Evolutionary conservation across 2,888 invertebrate genomes (phyloP).

Genomic region (Phaedon cochleariae): DNA sequence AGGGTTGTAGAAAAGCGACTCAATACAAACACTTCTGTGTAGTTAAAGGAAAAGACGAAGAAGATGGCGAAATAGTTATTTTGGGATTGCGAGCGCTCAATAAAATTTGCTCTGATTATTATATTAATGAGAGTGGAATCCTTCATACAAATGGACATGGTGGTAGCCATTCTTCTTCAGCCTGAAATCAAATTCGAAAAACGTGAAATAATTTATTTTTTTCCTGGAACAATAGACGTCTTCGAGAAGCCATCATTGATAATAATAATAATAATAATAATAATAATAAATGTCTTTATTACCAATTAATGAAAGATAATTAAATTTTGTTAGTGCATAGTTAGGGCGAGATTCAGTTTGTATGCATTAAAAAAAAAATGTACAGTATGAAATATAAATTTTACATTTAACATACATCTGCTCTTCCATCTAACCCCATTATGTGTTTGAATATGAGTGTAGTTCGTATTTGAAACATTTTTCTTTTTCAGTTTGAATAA

Average conservation of each 20-base stretch:
- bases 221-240: constrained; percentile 17
- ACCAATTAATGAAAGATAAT: no score
- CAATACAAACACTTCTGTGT: constrained; percentile 20
- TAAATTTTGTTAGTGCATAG: no score
- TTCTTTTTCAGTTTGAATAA: constrained; percentile 13
- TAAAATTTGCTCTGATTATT: constrained; percentile 15
- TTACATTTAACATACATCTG: no score
- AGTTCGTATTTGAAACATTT: neutral
- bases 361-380: no score
- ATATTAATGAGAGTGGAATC: constrained; percentile 9
- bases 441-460: neutral
- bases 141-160: constrained; percentile 14
- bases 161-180: constrained; percentile 17
- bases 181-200: constrained; percentile 14
- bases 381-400: no score
- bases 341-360: no score
- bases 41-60: constrained; percentile 12
- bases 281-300: neutral
- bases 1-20: constrained; percentile 4
- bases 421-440: neutral
- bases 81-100: constrained; percentile 14
- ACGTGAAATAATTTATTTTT: constrained; percentile 12
- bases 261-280: neutral
- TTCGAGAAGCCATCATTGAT: constrained; percentile 11
- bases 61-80: constrained; percentile 10